Base-by-base conservation (phyloP, 64 coral and sea anemone species). In the Exaiptasia diaphana region DNA sequence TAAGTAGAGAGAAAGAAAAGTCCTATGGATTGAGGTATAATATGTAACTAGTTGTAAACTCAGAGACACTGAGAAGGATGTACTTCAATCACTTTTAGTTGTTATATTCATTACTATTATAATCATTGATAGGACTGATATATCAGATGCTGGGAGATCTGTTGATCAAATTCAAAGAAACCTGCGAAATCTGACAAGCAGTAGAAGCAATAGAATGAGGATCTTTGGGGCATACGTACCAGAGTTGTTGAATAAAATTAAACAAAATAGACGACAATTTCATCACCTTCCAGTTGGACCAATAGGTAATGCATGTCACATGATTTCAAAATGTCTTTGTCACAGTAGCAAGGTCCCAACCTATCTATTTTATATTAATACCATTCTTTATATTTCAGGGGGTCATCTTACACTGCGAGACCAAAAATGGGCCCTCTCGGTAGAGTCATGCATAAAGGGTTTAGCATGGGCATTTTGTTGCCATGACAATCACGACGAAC, bases 191-290 rank as follows among this genome's bases (percentile, higher is more conserved):
- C 89, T 99, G 12, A 84, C 83, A 48, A 83, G 90, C 39, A 91
- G 95, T 35, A 86, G 61, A 50, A 85, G 77, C 17, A 56, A 99
- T 61, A 76, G 69, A 17, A 69, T 99, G 11, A 88, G 75, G 26
- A 43, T 91, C 33, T 99, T 92, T 85, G 95, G 95, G 4, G 12
- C 78, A 35, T 92, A 85, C 71, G 80, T 89, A 42, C 95, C 95
- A 55, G 95, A 99, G 0, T 63, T 99, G n/a, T 1, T 88, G 3
- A 64, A 76, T 30, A 80, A 37, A 46, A 75, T 99, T 35, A 84
- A 92, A 43, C 78, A 90, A 53, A 78, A 61, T 40, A 82, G 80
- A 59, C 55, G 70, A 15, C 64, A 29, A 13, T 99, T 99, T 80
- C 89, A 99, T 77, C 64, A 75, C 2, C 5, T 41, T 35, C 95